Evolutionary conservation across 2,113 vertebrate species (phyloP).

Genomic region (Lycocorax pyrrhopterus): DNA sequence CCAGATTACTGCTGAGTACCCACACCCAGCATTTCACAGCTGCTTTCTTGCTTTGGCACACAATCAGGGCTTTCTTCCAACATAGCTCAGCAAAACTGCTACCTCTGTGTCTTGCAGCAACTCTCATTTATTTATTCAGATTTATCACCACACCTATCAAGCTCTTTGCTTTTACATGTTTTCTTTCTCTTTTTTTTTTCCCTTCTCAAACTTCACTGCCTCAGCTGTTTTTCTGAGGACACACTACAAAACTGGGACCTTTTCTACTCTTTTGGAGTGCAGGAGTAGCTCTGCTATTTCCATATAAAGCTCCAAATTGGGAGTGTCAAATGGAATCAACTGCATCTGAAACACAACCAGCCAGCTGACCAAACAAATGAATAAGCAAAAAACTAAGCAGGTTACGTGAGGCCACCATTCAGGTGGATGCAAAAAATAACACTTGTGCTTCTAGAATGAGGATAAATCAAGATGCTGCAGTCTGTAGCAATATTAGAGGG

Average conservation of each 20-base stretch:
- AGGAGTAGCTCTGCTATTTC: background rate
- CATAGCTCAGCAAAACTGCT: conserved; percentile 63
- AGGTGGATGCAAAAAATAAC: conserved; percentile 18
- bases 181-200: background rate
- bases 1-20: conserved; percentile 48
- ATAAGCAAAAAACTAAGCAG: conserved; percentile 15
- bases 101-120: conserved; percentile 53
- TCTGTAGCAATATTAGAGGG: background rate
- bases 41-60: conserved; percentile 50
- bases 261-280: background rate
- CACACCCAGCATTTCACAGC: conserved; percentile 62
- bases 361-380: conserved; percentile 15
- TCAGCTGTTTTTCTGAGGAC: background rate
- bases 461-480: conserved; percentile 31
- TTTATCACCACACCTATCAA: conserved; percentile 62
- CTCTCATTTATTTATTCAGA: conserved; percentile 65
- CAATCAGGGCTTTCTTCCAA: conserved; percentile 55
- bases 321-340: background rate
- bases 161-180: background rate
- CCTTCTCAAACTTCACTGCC: background rate
- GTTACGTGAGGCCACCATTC: conserved; percentile 20
- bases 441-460: background rate
- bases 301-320: background rate
- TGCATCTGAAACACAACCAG: background rate
- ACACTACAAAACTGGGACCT: background rate